Base-by-base conservation (phyloP, 1,140 invertebrate genomes). In the Drosophila kurseongensis region DNA sequence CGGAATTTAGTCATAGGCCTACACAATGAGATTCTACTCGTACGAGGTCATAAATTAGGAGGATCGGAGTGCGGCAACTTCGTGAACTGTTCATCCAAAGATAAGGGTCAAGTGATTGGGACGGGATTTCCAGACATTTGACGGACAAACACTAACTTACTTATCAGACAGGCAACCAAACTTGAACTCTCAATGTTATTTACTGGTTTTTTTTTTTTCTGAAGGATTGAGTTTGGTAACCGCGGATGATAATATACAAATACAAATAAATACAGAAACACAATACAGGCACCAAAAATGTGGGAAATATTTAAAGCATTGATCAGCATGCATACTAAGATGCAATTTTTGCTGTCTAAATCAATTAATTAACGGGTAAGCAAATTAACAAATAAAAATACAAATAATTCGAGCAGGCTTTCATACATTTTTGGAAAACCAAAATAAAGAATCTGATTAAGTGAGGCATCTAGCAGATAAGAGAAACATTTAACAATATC, bases 341-440 rank as follows among this genome's bases (percentile, higher is more conserved):
- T 23, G 23, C 55, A 60, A 60, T 51, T 56, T 52, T 71, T 60
- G 71, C 50, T 80, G 71, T 75, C 82, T 60, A 50, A 51, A 71
- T 61, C 68, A 78, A 79, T 61, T 65, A 67, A 52, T 41, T 51
- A 42, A 42, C 10, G 56, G 63, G 52, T 44, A 73, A 71, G 67
- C 52, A 40, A 66, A 67, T 63, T 14, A 51, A 38, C 8, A 12
- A 38, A 38, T 1, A 38, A 38, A 12, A 13, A 35, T 35, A 10
- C 50, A 76, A 73, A 67, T 27, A 69, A 83, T 27, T 69, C 69
- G 84, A 77, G 83, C 75, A 83, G 80, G 83, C 83, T 89, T 89
- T 88, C 83, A 88, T 88, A 89, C 83, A 88, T 88, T 88, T 88
- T 88, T 88, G 83, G 83, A 77, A 81, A 78, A 42, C 23, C 38